These are phyloP conservation scores for Meteorus colon DNA, from an alignment of 2,888 invertebrate genomes.

Conservation along the genomic window DNA sequence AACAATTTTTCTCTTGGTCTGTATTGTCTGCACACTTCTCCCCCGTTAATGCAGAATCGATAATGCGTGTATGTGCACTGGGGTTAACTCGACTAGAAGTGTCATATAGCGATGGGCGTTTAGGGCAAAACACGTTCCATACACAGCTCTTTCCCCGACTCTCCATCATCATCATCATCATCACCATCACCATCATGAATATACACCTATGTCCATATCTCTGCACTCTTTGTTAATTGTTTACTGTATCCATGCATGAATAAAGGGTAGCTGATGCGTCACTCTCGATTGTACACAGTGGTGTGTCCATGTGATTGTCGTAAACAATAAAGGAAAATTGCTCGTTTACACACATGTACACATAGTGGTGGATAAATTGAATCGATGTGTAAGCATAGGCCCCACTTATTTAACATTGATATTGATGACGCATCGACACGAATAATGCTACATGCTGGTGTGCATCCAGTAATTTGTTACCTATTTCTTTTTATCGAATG, in stretches of 20 bases:
- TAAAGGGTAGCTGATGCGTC: conserved; percentile 23
- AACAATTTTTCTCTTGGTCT: neutral
- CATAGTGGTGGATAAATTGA: neutral
- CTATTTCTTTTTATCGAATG: neutral
- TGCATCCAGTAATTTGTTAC: neutral
- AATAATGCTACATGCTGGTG: neutral
- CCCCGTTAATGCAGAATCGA: conserved; percentile 29
- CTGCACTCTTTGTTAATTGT: conserved; percentile 43
- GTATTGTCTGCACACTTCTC: conserved; percentile 22
- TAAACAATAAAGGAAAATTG: conserved; percentile 33
- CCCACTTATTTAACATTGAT: neutral
- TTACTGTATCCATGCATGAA: conserved; percentile 5
- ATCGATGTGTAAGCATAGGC: neutral
- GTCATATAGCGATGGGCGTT: conserved; percentile 10
- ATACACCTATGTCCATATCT: conserved; percentile 24
- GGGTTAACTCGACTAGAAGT: conserved; percentile 30
- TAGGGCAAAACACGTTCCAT: conserved; percentile 23
- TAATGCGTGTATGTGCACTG: conserved; percentile 20
- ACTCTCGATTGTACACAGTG: conserved; percentile 4
- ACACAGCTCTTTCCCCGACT: neutral
- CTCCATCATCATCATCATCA: conserved; percentile 2
- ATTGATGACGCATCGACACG: conserved; percentile 11
- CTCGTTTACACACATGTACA: conserved; percentile 2
- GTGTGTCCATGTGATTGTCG: conserved; percentile 4
- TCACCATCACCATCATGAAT: neutral